phyloP scores from a whole-genome alignment of 2,113 vertebrate genomes.

The Eleginops maclovinus region DNA sequence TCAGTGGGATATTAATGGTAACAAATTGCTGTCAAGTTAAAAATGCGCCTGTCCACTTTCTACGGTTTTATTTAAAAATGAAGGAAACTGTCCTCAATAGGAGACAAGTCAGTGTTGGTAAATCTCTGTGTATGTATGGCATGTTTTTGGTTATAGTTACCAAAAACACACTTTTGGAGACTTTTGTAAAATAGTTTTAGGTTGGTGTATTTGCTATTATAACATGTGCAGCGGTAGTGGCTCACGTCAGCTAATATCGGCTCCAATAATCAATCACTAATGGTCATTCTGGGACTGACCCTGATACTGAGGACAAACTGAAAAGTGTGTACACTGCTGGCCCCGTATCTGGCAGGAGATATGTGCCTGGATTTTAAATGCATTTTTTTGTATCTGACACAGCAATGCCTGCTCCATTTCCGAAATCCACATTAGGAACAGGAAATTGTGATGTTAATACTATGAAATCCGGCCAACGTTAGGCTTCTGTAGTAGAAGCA shows the following conservation, averaged over 20 bases:
- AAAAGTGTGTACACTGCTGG: neutral
- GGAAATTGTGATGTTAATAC: neutral
- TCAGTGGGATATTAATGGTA: conserved; percentile 19
- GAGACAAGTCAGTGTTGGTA: neutral
- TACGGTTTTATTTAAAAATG: neutral
- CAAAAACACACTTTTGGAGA: too few relatives aligned
- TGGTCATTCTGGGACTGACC: conserved; percentile 14
- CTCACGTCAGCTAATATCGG: neutral
- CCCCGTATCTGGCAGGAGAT: conserved; percentile 4
- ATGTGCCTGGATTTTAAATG: conserved; percentile 12
- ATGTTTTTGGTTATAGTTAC: too few relatives aligned
- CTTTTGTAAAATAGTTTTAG: neutral
- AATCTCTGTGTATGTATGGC: too few relatives aligned
- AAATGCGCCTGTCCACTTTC: neutral
- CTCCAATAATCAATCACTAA: conserved; percentile 20
- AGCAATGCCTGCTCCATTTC: neutral
- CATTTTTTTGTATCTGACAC: conserved; percentile 1
- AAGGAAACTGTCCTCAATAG: conserved; percentile 2
- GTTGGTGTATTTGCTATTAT: neutral
- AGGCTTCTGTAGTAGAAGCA: neutral
- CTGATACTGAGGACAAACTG: conserved; percentile 3
- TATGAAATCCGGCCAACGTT: neutral
- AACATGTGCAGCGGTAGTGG: neutral
- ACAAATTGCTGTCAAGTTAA: conserved; percentile 44
- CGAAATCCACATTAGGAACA: neutral